Evolutionary conservation across 2,888 invertebrate genomes (phyloP).

Genomic region (Eristalinus sepulchralis): DNA sequence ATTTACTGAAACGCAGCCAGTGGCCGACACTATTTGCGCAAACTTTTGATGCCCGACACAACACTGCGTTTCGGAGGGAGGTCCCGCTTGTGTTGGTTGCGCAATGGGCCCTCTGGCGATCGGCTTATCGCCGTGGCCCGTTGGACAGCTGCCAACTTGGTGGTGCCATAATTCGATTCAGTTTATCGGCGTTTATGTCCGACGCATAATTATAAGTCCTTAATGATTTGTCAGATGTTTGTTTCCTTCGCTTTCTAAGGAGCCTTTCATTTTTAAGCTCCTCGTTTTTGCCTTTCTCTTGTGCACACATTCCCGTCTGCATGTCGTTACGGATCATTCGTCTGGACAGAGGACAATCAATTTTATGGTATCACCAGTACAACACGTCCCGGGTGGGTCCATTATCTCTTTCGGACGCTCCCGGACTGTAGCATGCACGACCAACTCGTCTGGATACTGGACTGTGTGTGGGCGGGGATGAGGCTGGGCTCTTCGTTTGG

Average conservation of each 20-base stretch:
- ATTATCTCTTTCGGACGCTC: constrained; percentile 53
- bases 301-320: background rate
- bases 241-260: background rate
- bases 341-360: constrained; percentile 35
- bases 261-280: constrained; percentile 38
- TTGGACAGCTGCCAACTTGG: constrained; percentile 57
- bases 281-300: constrained; percentile 11
- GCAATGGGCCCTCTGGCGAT: background rate
- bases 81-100: background rate
- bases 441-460: background rate
- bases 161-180: constrained; percentile 31
- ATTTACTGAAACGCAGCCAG: constrained; percentile 11
- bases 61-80: background rate
- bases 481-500: background rate
- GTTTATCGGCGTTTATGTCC: constrained; percentile 31
- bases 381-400: constrained; percentile 44
- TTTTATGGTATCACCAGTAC: constrained; percentile 47
- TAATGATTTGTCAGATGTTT: constrained; percentile 19
- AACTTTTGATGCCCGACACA: constrained; percentile 3
- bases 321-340: constrained; percentile 19
- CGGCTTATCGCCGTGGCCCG: constrained; percentile 39
- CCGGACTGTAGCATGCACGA: background rate
- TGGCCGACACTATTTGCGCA: constrained; percentile 5
- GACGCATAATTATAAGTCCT: constrained; percentile 47
- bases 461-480: constrained; percentile 12